Base-by-base conservation (phyloP, 2,888 invertebrate species). In the Portevinia maculata region DNA sequence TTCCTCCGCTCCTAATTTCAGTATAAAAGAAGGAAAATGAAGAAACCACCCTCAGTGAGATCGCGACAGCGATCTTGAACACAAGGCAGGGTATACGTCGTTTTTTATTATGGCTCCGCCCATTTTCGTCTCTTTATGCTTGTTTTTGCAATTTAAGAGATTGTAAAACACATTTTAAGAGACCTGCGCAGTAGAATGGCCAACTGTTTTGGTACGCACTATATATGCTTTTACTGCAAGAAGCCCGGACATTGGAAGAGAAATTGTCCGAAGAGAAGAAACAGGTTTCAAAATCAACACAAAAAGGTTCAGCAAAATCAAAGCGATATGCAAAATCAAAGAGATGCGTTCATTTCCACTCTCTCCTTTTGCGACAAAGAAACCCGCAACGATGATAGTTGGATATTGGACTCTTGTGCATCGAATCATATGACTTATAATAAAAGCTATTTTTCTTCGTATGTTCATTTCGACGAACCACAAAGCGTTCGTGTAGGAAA, bases 181-280 rank as follows among this genome's bases (percentile, higher is more conserved):
- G n/a, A n/a, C n/a, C n/a, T n/a, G n/a, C n/a, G n/a, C n/a, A n/a
- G n/a, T n/a, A n/a, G n/a, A n/a, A n/a, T n/a, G n/a, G n/a, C n/a
- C n/a, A n/a, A n/a, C n/a, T n/a, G n/a, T n/a, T n/a, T n/a, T n/a
- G n/a, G n/a, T n/a, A n/a, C n/a, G n/a, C n/a, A n/a, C n/a, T n/a
- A n/a, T n/a, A n/a, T 57, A 55, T 86, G 85, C 64, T 86, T 76
- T 70, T 59, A 50, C 13, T 86, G 85, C 53, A 62, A 62, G 11
- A 62, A 79, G 64, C 64, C 24, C 3, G 81, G 84, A 9, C 85
- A 85, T 65, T 74, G 73, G 71, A 81, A 85, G 57, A 81, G 32
- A 55, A 60, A 81, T 41, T 84, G 73, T 73, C 70, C 69, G 15
- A 41, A 46, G 37, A 75, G 59, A 52, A 60, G 30, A 17, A 30